Evolutionary conservation across 2,797 vertebrate species (phyloP).

Genomic region (Agapornis canus): DNA sequence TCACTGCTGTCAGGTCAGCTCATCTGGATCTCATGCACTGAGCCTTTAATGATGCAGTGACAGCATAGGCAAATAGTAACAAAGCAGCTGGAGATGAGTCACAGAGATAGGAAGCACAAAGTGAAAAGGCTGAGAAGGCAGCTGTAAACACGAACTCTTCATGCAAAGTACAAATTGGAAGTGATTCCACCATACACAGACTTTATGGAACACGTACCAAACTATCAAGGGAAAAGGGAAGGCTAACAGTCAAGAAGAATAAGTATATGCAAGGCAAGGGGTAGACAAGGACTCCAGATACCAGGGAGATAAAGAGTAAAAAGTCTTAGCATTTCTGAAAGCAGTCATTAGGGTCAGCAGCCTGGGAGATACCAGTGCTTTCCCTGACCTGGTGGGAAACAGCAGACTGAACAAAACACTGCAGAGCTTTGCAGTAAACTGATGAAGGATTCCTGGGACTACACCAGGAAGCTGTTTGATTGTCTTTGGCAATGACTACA

Average conservation of each 20-base stretch:
- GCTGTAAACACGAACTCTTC: neutral
- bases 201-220: neutral
- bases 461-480: neutral
- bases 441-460: neutral
- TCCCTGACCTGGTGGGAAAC: neutral
- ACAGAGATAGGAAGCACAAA: neutral
- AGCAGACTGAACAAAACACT: neutral
- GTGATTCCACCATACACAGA: neutral
- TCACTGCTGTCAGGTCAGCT: neutral
- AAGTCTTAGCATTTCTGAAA: neutral
- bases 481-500: neutral
- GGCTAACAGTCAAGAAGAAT: neutral
- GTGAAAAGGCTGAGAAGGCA: neutral
- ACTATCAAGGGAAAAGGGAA: neutral
- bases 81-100: neutral
- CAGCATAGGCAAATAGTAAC: neutral
- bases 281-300: neutral
- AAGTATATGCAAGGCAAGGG: neutral
- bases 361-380: neutral
- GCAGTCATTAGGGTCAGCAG: neutral
- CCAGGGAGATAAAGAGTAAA: neutral
- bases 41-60: neutral
- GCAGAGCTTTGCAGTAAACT: neutral
- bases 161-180: neutral
- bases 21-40: neutral